These are phyloP conservation scores for Etheostoma cragini DNA, from an alignment of 2,113 vertebrate species.

Conservation along the genomic window DNA sequence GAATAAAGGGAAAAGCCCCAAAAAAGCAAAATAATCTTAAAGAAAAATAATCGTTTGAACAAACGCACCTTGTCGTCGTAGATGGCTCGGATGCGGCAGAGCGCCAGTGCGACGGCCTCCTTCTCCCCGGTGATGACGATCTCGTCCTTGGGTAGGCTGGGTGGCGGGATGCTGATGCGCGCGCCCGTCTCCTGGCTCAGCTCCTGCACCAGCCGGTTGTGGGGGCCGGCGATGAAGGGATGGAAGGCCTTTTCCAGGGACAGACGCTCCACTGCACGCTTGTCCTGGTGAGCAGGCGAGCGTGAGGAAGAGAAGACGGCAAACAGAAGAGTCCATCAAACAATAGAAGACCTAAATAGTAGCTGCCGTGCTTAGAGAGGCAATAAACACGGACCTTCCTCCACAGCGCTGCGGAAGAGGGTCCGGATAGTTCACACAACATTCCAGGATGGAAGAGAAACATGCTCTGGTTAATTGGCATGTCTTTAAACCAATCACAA, in stretches of 20 bases:
- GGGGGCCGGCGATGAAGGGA: slow-evolving; percentile 82
- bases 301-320: not conserved
- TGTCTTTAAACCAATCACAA: too few relatives aligned
- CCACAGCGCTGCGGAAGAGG: too few relatives aligned
- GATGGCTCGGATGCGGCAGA: slow-evolving; percentile 81
- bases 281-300: slow-evolving; percentile 71
- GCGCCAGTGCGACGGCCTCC: slow-evolving; percentile 80
- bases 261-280: slow-evolving; percentile 83
- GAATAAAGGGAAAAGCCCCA: too few relatives aligned
- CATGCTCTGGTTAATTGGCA: too few relatives aligned
- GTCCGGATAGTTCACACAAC: too few relatives aligned
- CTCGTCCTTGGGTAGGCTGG: slow-evolving; percentile 84
- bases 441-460: too few relatives aligned
- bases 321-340: not conserved
- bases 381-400: too few relatives aligned
- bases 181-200: slow-evolving; percentile 84
- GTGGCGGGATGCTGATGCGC: slow-evolving; percentile 83
- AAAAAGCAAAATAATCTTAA: too few relatives aligned
- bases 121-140: slow-evolving; percentile 86
- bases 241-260: slow-evolving; percentile 85
- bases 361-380: not conserved
- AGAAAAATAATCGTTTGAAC: not conserved
- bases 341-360: not conserved
- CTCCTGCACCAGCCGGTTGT: slow-evolving; percentile 84
- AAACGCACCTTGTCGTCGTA: slow-evolving; percentile 85